Base-by-base conservation (phyloP, 2,888 invertebrate genomes). In the Hoplodrina ambigua region DNA sequence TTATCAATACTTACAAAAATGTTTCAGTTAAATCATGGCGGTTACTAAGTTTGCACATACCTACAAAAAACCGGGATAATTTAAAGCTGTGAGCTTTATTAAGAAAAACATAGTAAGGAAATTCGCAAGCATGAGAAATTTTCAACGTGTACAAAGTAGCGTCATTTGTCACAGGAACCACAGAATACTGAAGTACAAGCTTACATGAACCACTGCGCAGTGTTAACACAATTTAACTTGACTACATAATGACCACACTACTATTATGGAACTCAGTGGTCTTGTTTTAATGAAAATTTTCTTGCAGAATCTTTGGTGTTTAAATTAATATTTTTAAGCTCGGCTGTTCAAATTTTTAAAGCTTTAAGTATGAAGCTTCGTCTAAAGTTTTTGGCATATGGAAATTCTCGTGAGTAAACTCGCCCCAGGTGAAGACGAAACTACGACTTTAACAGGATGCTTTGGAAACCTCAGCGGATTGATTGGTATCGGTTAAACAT, bases 61-160 rank as follows among this genome's bases (percentile, higher is more conserved):
- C 17, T 13, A 20, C 44, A 53, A 25, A 59, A n/a, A n/a, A 67
- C 25, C 2, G 25, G 25, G 41, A 20, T 54, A 30, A 69, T 75
- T 63, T 57, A 52, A 71, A 64, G 41, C 49, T 41, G 61, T 59
- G 62, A 54, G 61, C n/a, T 63, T 77, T 68, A 56, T 78, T 61
- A 66, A 66, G 65, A 59, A 75, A 80, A 78, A 61, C 61, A 62
- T 60, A 30, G 60, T 49, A 20, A 57, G 75, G 80, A 81, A 84
- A 79, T 81, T 81, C 79, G 66, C 72, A 57, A 72, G 71, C 64
- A 72, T 68, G 75, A 80, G 77, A 79, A 80, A 78, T 83, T 83
- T 81, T 69, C 75, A 86, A 83, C 88, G 84, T 79, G 82, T 84
- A 84, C 82, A 86, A 87, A 87, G 88, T 85, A 84, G 72, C 67